A percentile compares a stretch with the other conserved stretches of the same genome.
These are phyloP conservation scores for Anguilla megastoma DNA, from an alignment of 2,797 vertebrate species.

Conservation along the genomic window DNA sequence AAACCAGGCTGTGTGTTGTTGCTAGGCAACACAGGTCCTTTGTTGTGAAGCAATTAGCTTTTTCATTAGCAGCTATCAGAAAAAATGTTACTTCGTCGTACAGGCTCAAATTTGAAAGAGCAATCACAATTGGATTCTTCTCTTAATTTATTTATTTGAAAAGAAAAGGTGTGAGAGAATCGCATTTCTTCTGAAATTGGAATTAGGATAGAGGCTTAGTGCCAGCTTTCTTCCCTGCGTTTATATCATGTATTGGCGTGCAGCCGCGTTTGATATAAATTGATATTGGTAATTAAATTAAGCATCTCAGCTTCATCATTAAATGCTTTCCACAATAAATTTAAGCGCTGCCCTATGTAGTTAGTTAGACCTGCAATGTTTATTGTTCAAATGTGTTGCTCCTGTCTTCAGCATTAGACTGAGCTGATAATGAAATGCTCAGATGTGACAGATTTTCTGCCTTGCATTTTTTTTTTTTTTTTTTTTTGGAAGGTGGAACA, in stretches of 20 bases:
- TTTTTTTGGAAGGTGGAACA: conserved; percentile 19
- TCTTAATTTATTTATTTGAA: conserved; percentile 48
- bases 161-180: conserved; percentile 31
- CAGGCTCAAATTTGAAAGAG: conserved; percentile 43
- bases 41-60: conserved; percentile 66
- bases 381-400: conserved; percentile 15
- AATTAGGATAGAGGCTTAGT: conserved; percentile 27
- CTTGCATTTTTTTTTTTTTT: neutral
- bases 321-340: conserved; percentile 3
- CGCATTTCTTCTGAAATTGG: conserved; percentile 31
- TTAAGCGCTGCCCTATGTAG: neutral
- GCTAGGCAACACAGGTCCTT: conserved; percentile 71
- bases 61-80: conserved; percentile 56
- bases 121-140: conserved; percentile 39
- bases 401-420: neutral
- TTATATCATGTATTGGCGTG: neutral
- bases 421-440: neutral
- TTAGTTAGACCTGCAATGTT: neutral
- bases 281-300: neutral
- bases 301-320: conserved; percentile 21
- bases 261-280: neutral
- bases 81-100: conserved; percentile 47
- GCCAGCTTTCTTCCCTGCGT: conserved; percentile 13
- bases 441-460: neutral
- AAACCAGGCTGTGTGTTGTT: conserved; percentile 67